Conservation (phyloP, 2,888 invertebrate genomes). For the Vanessa cardui region DNA sequence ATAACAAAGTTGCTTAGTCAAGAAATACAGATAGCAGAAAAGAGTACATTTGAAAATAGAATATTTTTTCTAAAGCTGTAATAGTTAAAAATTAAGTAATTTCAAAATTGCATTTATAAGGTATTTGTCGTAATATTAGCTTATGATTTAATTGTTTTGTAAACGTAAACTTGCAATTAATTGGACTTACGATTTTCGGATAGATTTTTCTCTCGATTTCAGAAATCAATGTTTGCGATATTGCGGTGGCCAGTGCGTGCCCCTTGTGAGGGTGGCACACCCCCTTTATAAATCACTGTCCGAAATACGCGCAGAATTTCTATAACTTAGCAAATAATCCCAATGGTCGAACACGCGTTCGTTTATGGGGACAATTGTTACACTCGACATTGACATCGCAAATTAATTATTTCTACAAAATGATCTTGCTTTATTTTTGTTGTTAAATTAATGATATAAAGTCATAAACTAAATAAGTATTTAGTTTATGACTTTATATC, state of each 20-base stretch:
- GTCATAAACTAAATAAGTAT: background rate
- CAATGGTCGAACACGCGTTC: slow-evolving; percentile 60
- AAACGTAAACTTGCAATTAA: background rate
- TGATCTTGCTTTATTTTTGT: slow-evolving; percentile 20
- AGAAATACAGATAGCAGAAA: background rate
- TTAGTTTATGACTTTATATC: background rate
- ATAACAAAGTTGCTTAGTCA: background rate
- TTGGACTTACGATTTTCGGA: slow-evolving; percentile 33
- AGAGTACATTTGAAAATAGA: too few relatives aligned
- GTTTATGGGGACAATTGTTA: slow-evolving; percentile 60
- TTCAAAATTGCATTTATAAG: too few relatives aligned
- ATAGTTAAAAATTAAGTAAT: too few relatives aligned
- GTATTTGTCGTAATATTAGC: background rate
- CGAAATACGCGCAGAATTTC: slow-evolving; percentile 75
- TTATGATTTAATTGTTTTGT: background rate
- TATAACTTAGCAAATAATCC: slow-evolving; percentile 59
- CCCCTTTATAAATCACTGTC: slow-evolving; percentile 83
- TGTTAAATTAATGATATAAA: background rate
- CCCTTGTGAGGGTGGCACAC: slow-evolving; percentile 74
- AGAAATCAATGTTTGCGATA: slow-evolving; percentile 79
- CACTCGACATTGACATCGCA: slow-evolving; percentile 52
- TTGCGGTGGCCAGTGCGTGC: slow-evolving; percentile 60
- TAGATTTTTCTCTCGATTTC: slow-evolving; percentile 64
- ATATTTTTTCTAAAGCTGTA: too few relatives aligned
- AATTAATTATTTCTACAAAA: slow-evolving; percentile 60